Evolutionary conservation across 2,888 invertebrate genomes (phyloP).

Genomic region (Tinea pellionella): DNA sequence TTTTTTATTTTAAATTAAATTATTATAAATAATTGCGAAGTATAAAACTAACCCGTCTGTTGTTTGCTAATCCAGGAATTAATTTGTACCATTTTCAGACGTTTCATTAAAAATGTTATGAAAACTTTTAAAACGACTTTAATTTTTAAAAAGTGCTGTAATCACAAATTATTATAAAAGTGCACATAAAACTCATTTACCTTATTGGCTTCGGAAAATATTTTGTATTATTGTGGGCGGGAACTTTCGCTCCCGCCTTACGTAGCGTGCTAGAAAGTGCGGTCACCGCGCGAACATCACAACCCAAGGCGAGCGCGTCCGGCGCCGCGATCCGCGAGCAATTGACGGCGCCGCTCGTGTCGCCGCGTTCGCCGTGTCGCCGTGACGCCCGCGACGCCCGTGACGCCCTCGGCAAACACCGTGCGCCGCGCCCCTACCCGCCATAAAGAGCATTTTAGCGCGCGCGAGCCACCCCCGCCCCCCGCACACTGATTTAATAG

Average conservation of each 20-base stretch:
- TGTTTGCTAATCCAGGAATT: no score
- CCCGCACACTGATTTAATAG: conserved; percentile 68
- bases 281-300: conserved; percentile 57
- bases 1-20: not conserved
- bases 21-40: not conserved
- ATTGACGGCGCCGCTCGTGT: conserved; percentile 27
- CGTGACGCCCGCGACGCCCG: conserved; percentile 40
- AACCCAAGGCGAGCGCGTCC: conserved; percentile 33
- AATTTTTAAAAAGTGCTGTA: not conserved
- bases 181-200: conserved; percentile 28
- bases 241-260: conserved; percentile 59
- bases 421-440: conserved; percentile 19
- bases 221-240: conserved; percentile 61
- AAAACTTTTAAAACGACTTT: not conserved
- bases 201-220: conserved; percentile 71
- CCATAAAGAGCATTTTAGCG: conserved; percentile 60
- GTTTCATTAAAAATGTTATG: not conserved
- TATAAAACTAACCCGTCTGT: not conserved
- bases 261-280: conserved; percentile 40
- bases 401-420: conserved; percentile 66
- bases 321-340: conserved; percentile 32
- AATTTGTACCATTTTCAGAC: not conserved
- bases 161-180: not conserved
- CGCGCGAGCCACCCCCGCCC: conserved; percentile 40
- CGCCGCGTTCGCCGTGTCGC: conserved; percentile 25